A percentile compares a stretch with the other conserved stretches of the same genome.
Evolutionary conservation across 1,140 invertebrate genomes (phyloP).

Genomic region (Augochlora pura): DNA sequence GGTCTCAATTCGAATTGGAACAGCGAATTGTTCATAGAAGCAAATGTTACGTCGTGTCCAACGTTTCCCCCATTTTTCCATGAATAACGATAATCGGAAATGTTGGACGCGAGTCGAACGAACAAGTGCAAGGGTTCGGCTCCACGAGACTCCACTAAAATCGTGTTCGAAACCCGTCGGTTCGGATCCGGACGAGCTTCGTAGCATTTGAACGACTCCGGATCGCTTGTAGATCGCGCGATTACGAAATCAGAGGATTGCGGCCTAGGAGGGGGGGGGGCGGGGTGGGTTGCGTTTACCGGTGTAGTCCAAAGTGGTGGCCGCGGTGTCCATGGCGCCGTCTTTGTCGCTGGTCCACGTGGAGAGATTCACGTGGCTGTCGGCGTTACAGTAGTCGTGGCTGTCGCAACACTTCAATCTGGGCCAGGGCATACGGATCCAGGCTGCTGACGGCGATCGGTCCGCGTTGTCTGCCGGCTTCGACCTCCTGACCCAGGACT

Average conservation of each 20-base stretch:
- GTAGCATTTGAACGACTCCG: neutral
- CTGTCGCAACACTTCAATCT: constrained; percentile 68
- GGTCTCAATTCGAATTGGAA: too few relatives aligned
- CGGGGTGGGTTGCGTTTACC: neutral
- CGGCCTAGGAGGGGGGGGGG: neutral
- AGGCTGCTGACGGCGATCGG: constrained; percentile 34
- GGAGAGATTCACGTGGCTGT: constrained; percentile 18
- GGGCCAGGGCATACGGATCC: constrained; percentile 59
- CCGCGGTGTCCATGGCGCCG: neutral
- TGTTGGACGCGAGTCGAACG: too few relatives aligned
- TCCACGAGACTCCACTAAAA: neutral
- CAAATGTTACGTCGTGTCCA: too few relatives aligned
- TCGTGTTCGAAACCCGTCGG: neutral
- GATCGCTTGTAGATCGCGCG: neutral
- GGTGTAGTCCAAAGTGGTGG: neutral
- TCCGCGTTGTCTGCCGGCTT: constrained; percentile 39
- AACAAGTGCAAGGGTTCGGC: too few relatives aligned
- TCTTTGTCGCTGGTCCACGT: constrained; percentile 36
- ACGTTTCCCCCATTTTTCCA: too few relatives aligned
- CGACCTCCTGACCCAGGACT: constrained; percentile 61
- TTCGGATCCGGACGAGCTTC: neutral
- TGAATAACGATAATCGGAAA: too few relatives aligned
- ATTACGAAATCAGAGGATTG: neutral
- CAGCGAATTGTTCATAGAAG: too few relatives aligned
- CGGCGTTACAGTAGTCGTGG: constrained; percentile 69